phyloP scores from a whole-genome alignment of 64 coral and sea anemone genomes.

The Montipora foliosa region DNA sequence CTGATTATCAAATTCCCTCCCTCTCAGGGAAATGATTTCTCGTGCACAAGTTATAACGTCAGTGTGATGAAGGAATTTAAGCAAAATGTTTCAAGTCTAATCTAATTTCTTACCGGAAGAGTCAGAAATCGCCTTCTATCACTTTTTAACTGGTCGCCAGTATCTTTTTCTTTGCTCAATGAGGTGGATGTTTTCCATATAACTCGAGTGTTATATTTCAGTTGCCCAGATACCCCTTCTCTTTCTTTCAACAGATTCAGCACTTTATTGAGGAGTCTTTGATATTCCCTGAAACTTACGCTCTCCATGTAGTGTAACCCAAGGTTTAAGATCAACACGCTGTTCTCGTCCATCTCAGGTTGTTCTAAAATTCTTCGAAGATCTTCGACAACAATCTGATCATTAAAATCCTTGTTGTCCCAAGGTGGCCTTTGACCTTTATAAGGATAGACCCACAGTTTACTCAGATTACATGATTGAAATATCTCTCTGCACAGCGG shows the following conservation, averaged over 20 bases:
- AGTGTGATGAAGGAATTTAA: neutral
- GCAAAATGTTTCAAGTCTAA: neutral
- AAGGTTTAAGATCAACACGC: slow-evolving; percentile 86
- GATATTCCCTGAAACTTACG: slow-evolving; percentile 61
- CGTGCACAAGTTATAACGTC: neutral
- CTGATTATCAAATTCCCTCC: no score
- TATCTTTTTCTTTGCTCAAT: slow-evolving; percentile 90
- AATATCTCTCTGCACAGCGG: slow-evolving; percentile 79
- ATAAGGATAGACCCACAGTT: slow-evolving; percentile 89
- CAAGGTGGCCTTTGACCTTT: slow-evolving; percentile 26
- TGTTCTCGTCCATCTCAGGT: slow-evolving; percentile 78
- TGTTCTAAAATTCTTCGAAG: slow-evolving; percentile 57
- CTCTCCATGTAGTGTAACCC: slow-evolving; percentile 84
- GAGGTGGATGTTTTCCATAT: slow-evolving; percentile 95
- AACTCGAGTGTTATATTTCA: slow-evolving; percentile 59
- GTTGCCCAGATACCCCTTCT: neutral
- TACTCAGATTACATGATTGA: slow-evolving; percentile 74
- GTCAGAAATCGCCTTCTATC: slow-evolving; percentile 85
- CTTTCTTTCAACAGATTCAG: slow-evolving; percentile 57
- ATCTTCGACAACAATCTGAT: slow-evolving; percentile 45
- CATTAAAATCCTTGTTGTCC: slow-evolving; percentile 87
- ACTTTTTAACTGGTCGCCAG: slow-evolving; percentile 38
- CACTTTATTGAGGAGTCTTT: slow-evolving; percentile 66
- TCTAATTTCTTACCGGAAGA: slow-evolving; percentile 72
- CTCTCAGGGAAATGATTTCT: no score